Evolutionary conservation across 2,888 invertebrate genomes (phyloP).

Genomic region (Vandiemenella viatica): DNA sequence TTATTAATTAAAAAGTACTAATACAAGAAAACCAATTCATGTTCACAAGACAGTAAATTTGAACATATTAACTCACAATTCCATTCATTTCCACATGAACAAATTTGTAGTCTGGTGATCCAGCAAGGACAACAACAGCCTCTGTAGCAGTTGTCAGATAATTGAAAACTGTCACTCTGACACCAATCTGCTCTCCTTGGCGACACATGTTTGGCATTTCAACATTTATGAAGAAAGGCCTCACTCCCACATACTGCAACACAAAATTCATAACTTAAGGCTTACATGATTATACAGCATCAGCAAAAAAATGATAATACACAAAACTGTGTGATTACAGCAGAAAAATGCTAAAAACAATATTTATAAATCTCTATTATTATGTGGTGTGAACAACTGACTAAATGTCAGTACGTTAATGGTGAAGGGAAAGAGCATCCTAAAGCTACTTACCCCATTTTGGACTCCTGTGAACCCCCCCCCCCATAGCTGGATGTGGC

Average conservation of each 20-base stretch:
- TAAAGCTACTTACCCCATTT: too few relatives aligned
- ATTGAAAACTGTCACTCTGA: constrained; percentile 86
- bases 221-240: constrained; percentile 88
- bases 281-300: not conserved
- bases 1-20: not conserved
- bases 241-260: constrained; percentile 64
- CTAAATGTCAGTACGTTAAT: too few relatives aligned
- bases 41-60: not conserved
- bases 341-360: too few relatives aligned
- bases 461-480: too few relatives aligned
- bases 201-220: constrained; percentile 74
- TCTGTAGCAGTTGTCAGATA: constrained; percentile 75
- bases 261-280: constrained; percentile 4
- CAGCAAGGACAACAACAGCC: constrained; percentile 71
- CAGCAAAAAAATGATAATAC: not conserved
- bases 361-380: too few relatives aligned
- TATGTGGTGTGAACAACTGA: too few relatives aligned
- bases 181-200: constrained; percentile 86
- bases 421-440: too few relatives aligned
- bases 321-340: too few relatives aligned
- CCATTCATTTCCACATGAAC: constrained; percentile 83
- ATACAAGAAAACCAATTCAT: not conserved
- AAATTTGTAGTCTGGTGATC: constrained; percentile 76
- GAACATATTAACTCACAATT: constrained; percentile 35
- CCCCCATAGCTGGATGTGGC: too few relatives aligned